Conservation (phyloP, 2,113 vertebrate genomes). For the Gnathonemus echidnorhynchus region DNA sequence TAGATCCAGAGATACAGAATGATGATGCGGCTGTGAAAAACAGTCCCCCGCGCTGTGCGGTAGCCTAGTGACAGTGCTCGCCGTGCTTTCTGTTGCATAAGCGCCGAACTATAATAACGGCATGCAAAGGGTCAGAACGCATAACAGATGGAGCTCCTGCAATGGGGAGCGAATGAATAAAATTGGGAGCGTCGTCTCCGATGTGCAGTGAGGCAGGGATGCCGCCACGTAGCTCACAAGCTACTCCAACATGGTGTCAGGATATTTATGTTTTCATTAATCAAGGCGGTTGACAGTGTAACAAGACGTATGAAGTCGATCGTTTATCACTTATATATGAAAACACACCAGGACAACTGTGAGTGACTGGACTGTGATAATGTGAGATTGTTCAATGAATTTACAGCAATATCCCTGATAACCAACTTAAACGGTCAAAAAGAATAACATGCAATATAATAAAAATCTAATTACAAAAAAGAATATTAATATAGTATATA, state of each 20-base stretch:
- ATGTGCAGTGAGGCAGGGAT: background rate
- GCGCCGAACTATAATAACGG: background rate
- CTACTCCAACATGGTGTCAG: background rate
- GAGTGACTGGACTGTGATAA: background rate
- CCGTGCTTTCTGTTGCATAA: background rate
- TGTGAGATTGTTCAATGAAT: background rate
- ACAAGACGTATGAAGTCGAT: background rate
- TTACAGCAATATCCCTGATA: background rate
- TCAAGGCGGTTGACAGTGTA: background rate
- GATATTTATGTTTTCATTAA: slow-evolving; percentile 1
- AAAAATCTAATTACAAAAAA: background rate
- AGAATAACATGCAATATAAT: background rate
- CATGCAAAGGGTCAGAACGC: background rate
- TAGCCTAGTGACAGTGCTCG: background rate
- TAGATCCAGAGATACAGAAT: background rate
- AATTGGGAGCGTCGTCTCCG: background rate
- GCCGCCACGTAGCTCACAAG: background rate
- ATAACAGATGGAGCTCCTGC: background rate
- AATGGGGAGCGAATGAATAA: background rate
- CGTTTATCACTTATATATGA: background rate
- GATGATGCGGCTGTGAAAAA: background rate
- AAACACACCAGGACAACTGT: background rate
- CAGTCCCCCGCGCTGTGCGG: background rate
- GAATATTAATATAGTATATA: background rate
- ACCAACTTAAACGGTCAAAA: background rate